Conservation (phyloP, 64 coral and sea anemone genomes). For the Montipora capricornis region DNA sequence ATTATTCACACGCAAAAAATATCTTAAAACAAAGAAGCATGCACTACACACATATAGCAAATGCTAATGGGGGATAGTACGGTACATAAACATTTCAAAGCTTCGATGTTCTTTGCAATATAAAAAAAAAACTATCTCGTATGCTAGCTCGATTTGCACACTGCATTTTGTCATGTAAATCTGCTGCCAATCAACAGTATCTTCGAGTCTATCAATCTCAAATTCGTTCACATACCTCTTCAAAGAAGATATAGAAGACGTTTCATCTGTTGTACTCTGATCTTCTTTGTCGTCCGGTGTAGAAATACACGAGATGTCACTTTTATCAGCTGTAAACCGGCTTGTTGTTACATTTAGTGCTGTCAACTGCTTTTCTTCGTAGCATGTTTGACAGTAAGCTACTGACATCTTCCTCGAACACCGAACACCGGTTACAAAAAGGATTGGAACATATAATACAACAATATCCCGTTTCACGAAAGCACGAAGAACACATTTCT, state of each 20-base stretch:
- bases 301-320: not conserved
- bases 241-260: not conserved
- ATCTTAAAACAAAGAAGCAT: no score
- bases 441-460: slow-evolving; percentile 11
- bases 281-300: not conserved
- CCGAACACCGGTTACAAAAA: not conserved
- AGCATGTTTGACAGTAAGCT: not conserved
- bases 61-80: no score
- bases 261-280: not conserved
- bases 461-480: not conserved
- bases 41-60: no score
- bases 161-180: no score
- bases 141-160: not conserved
- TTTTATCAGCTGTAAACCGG: not conserved
- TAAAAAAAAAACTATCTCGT: not conserved
- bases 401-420: not conserved
- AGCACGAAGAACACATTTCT: no score
- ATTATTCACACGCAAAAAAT: no score
- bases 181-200: no score
- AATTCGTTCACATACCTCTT: not conserved
- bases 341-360: not conserved
- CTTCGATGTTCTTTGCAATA: not conserved
- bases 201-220: not conserved
- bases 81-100: no score
- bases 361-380: not conserved